Conservation (phyloP, 2,888 invertebrate species). For the Dolomedes plantarius region DNA sequence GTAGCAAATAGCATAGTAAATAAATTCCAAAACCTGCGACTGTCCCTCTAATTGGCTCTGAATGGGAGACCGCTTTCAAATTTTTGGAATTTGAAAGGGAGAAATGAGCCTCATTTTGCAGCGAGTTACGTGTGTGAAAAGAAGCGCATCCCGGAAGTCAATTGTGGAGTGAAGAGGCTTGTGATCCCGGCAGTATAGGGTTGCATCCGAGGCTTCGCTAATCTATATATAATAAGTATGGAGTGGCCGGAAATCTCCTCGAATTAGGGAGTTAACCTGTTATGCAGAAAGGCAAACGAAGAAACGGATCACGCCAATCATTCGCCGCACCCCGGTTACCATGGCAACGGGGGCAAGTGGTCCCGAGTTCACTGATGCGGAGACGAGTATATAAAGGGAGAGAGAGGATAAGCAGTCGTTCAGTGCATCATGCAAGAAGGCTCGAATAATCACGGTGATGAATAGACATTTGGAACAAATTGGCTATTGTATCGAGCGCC, state of each 20-base stretch:
- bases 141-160: background rate
- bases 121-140: background rate
- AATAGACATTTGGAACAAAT: constrained; percentile 73
- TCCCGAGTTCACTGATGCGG: constrained; percentile 53
- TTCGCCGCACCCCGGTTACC: constrained; percentile 51
- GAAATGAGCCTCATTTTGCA: no score
- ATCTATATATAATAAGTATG: constrained; percentile 66
- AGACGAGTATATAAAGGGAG: constrained; percentile 58
- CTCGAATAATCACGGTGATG: constrained; percentile 72
- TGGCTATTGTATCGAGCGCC: constrained; percentile 72
- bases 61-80: background rate
- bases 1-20: no score
- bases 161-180: constrained; percentile 13
- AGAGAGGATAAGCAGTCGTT: constrained; percentile 42
- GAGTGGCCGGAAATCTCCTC: constrained; percentile 56
- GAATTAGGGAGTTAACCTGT: constrained; percentile 60
- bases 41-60: background rate
- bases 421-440: constrained; percentile 55
- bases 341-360: constrained; percentile 57
- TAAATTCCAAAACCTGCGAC: no score
- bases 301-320: constrained; percentile 67
- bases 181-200: constrained; percentile 44
- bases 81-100: background rate
- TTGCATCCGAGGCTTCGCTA: constrained; percentile 40
- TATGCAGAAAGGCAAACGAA: constrained; percentile 66